Percentiles rank a stretch among this genome's conserved stretches.
Conservation (phyloP, 2,888 invertebrate species). For the Hyposoter dolosus region DNA sequence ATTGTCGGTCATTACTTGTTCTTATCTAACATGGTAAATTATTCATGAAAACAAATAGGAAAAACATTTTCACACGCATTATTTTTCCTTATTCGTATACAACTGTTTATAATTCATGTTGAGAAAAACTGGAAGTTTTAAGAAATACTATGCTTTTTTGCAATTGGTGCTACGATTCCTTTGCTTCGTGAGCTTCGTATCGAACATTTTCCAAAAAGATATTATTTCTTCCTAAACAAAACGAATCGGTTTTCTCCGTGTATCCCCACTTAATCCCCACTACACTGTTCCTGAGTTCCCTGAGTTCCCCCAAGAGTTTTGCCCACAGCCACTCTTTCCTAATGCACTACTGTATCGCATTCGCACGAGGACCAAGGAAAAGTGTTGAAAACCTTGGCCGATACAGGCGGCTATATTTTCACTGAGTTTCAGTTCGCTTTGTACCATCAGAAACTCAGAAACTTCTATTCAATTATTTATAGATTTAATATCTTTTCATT, state of each 20-base stretch:
- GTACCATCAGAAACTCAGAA: too few species aligned
- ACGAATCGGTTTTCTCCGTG: constrained; percentile 3
- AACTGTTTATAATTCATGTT: background rate
- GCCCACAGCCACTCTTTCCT: too few species aligned
- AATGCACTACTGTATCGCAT: too few species aligned
- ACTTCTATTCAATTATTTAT: background rate
- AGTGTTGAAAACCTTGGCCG: too few species aligned
- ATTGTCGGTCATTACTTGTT: background rate
- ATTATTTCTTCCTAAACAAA: constrained; percentile 5
- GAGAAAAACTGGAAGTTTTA: constrained; percentile 12
- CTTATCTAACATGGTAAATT: constrained; percentile 4
- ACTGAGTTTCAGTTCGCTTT: too few species aligned
- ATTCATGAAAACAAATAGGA: background rate
- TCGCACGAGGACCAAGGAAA: too few species aligned
- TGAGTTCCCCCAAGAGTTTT: too few species aligned
- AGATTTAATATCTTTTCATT: background rate
- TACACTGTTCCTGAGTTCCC: too few species aligned
- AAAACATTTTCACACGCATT: background rate
- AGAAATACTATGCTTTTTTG: constrained; percentile 9
- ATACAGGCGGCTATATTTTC: too few species aligned
- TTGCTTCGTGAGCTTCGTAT: background rate
- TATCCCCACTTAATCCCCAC: too few species aligned
- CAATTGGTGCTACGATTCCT: background rate
- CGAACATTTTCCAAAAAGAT: background rate
- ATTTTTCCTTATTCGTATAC: constrained; percentile 4